Evolutionary conservation across 2,113 vertebrate species (phyloP).

Genomic region (Lucifuga dentata): DNA sequence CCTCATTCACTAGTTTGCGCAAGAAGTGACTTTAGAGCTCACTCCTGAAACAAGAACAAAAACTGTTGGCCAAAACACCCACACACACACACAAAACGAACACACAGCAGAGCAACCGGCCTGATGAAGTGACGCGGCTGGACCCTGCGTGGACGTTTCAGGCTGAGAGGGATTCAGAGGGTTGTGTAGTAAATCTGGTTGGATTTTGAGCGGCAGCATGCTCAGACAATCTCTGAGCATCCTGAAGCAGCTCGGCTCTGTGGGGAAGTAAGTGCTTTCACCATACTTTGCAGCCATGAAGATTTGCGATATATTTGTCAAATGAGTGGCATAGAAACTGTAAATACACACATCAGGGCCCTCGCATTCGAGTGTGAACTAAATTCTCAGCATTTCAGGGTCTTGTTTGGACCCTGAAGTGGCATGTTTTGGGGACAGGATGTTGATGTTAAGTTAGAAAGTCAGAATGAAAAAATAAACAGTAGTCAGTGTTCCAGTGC

Average conservation of each 20-base stretch:
- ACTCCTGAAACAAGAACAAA: slow-evolving; percentile 65
- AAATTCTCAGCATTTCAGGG: no score
- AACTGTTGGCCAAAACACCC: slow-evolving; percentile 15
- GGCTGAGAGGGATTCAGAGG: slow-evolving; percentile 21
- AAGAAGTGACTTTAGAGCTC: slow-evolving; percentile 24
- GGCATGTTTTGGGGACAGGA: background rate
- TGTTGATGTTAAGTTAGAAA: background rate
- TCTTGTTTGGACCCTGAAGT: no score
- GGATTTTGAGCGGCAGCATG: slow-evolving; percentile 70
- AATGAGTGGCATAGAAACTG: background rate
- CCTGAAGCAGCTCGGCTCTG: slow-evolving; percentile 78
- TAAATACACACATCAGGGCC: background rate
- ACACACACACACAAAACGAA: background rate
- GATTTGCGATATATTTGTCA: background rate
- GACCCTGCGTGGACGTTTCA: background rate
- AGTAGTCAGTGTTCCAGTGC: background rate
- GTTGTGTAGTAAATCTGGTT: slow-evolving; percentile 9
- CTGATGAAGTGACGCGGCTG: slow-evolving; percentile 20
- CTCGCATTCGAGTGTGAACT: background rate
- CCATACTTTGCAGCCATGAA: background rate
- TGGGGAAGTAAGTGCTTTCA: slow-evolving; percentile 63
- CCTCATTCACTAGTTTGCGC: slow-evolving; percentile 72
- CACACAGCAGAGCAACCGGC: background rate
- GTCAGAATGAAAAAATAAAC: background rate
- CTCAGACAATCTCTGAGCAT: slow-evolving; percentile 82